Evolutionary conservation across 1,140 invertebrate species (phyloP).

Genomic region (Euwallacea fornicatus): DNA sequence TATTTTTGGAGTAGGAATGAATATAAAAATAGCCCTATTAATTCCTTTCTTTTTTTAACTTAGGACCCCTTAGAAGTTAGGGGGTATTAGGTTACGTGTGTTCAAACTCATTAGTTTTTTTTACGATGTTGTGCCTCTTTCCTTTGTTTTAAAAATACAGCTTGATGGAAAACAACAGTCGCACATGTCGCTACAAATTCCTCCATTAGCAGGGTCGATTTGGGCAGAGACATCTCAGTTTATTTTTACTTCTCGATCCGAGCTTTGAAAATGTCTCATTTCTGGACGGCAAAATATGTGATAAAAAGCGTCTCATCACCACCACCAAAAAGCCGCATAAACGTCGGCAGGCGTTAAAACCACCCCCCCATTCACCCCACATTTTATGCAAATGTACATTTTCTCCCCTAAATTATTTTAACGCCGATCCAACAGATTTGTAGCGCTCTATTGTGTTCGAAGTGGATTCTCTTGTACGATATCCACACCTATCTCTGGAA

Average conservation of each 20-base stretch:
- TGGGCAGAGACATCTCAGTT: background rate
- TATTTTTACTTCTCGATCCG: background rate
- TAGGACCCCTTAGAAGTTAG: conserved; percentile 2
- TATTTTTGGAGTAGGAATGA: no score
- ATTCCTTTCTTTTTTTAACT: conserved; percentile 15
- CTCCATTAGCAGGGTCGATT: background rate
- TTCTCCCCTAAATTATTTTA: conserved; percentile 36
- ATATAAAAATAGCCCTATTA: conserved; percentile 15
- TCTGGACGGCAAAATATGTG: background rate
- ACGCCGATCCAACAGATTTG: conserved; percentile 28
- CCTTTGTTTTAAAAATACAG: conserved; percentile 14
- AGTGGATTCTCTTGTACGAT: conserved; percentile 33
- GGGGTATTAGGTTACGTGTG: conserved; percentile 16
- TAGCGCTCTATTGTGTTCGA: conserved; percentile 30
- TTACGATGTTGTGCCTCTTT: background rate
- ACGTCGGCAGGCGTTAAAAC: background rate
- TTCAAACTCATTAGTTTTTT: conserved; percentile 16
- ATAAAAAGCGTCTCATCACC: background rate
- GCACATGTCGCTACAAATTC: background rate
- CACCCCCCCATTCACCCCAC: conserved; percentile 6
- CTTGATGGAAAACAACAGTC: background rate
- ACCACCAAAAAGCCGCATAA: background rate
- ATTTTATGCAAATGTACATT: conserved; percentile 32
- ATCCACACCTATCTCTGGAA: conserved; percentile 26
- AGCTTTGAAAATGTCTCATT: background rate